Base-by-base conservation (phyloP, 2,888 invertebrate genomes). In the Clivina fossor region DNA sequence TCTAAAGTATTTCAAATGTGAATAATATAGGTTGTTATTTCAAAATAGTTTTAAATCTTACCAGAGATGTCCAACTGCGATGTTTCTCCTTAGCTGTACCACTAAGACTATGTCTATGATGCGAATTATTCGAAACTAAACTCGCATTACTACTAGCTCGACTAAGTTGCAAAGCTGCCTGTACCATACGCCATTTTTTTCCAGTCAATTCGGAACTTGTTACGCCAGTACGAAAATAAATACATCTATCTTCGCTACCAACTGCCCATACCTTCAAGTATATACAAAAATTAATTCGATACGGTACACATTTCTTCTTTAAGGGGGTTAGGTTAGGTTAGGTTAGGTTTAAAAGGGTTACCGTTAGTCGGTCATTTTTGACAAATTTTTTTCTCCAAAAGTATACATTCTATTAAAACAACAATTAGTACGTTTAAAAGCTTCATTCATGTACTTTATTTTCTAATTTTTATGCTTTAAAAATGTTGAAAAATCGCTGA, bases 161-260 rank as follows among this genome's bases (percentile, higher is more conserved):
- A 71, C 90, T 90, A 37, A 90, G 78, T 74, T 91, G 90, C 74
- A 90, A 81, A 40, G 89, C 86, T 18, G 88, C 88, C 67, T 88
- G 87, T 15, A 92, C 78, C 62, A 83, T 78, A 60, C 85, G 82
- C 94, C 94, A 94, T 63, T 90, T 84, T 71, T 92, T 91, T 0
- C 94, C 94, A 13, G 91, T 90, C 60, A 88, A 78, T 30, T 90
- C 89, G 4, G 84, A 79, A 8, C 80, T 73, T 19, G 82, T 83
- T 3, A 92, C 85, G 18, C 90, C 90, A 63, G 83, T 84, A 49
- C 93, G 78, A 74, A 87, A 86, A 71, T 91, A 93, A 55, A 92
- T 79, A 61, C 84, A 79, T 58, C 92, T 84, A 73, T 93, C 93
- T 60, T 86, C 83, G 37, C 85, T 83, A 4, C 93, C 92, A 63